Evolutionary conservation across 2,797 vertebrate genomes (phyloP).

Genomic region (Adelosebastes latens): DNA sequence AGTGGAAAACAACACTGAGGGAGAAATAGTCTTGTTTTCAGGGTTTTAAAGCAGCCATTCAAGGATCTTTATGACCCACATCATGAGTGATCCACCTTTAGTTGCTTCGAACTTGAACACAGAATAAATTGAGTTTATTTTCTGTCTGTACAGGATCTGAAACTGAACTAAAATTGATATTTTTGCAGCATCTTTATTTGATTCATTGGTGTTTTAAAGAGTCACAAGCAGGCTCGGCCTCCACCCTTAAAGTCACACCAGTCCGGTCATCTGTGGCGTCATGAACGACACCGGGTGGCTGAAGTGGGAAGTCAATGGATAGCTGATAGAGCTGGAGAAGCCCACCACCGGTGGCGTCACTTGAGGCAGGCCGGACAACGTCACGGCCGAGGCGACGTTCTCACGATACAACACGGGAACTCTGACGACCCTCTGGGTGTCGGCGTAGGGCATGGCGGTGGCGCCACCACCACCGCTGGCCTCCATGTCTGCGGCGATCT

Average conservation of each 20-base stretch:
- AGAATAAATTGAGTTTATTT: neutral
- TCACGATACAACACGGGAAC: constrained; percentile 91
- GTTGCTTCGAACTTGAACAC: neutral
- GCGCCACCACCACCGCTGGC: constrained; percentile 44
- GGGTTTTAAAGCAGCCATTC: neutral
- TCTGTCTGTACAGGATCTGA: neutral
- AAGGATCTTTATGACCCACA: neutral
- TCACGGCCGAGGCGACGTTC: constrained; percentile 67
- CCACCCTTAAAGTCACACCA: constrained; percentile 81
- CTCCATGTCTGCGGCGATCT: constrained; percentile 85
- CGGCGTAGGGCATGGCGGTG: constrained; percentile 8
- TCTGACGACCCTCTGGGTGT: constrained; percentile 83
- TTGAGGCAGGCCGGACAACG: constrained; percentile 79
- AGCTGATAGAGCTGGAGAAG: constrained; percentile 75
- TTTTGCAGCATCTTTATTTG: constrained; percentile 30
- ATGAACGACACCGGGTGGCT: constrained; percentile 85
- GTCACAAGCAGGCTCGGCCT: neutral
- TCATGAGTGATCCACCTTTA: neutral
- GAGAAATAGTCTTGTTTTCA: neutral
- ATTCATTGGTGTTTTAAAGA: constrained; percentile 3
- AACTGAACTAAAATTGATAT: neutral
- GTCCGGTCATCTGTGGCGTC: constrained; percentile 88
- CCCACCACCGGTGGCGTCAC: constrained; percentile 61
- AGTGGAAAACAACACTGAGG: neutral
- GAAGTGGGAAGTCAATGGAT: constrained; percentile 83